Conservation (phyloP, 2,888 invertebrate genomes). For the Lottia scabra region DNA sequence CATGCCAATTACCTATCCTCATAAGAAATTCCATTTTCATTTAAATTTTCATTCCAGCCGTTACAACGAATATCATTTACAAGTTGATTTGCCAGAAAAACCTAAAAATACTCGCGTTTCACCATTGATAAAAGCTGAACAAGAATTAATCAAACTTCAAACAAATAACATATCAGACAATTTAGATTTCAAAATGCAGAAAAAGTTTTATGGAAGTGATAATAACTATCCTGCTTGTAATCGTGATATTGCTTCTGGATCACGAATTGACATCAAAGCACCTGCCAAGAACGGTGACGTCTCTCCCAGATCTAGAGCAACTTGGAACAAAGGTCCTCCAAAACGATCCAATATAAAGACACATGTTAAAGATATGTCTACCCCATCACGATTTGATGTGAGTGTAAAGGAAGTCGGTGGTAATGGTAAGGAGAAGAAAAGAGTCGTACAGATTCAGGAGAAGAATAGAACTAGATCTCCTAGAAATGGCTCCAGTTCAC, state of each 20-base stretch:
- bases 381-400: constrained; percentile 50
- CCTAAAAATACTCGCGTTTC: constrained; percentile 27
- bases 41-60: background rate
- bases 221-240: constrained; percentile 27
- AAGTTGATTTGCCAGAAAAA: background rate
- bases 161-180: constrained; percentile 35
- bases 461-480: constrained; percentile 10
- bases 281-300: background rate
- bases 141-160: constrained; percentile 50
- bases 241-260: constrained; percentile 17
- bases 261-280: background rate
- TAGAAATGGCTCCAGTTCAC: no score
- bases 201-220: constrained; percentile 56
- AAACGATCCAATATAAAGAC: background rate
- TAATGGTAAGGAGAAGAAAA: constrained; percentile 18
- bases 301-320: background rate
- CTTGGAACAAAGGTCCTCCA: background rate
- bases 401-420: constrained; percentile 28
- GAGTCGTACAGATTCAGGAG: constrained; percentile 22
- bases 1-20: no score
- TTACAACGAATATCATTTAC: background rate
- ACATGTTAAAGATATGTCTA: constrained; percentile 33
- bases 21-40: no score
- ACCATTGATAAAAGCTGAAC: constrained; percentile 55
- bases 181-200: constrained; percentile 43